Conservation (phyloP, 2,113 vertebrate genomes). For the Heterocephalus glaber region DNA sequence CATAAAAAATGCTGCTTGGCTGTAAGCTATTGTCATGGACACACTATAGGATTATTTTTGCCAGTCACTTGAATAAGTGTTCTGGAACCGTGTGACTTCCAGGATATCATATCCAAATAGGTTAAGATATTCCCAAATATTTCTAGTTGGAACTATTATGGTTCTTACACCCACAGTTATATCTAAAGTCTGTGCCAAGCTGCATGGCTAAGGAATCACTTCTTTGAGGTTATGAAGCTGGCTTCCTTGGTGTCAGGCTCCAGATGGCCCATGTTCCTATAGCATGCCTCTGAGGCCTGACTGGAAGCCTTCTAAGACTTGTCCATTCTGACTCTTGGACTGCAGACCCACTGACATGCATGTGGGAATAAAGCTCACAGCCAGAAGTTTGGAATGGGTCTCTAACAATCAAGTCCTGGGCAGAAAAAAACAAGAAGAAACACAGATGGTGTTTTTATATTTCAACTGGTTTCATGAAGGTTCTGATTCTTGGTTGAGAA, state of each 20-base stretch:
- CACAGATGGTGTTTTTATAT: not conserved
- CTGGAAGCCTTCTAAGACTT: not conserved
- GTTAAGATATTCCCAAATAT: not conserved
- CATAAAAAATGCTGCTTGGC: not conserved
- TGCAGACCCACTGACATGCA: not conserved
- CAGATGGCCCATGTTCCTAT: not conserved
- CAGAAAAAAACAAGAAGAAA: not conserved
- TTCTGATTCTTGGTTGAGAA: slow-evolving; percentile 28
- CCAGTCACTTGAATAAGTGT: not conserved
- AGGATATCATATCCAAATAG: not conserved
- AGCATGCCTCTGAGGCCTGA: not conserved
- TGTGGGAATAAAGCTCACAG: not conserved
- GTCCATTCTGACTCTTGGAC: not conserved
- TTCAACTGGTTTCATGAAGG: not conserved
- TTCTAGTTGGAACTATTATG: not conserved
- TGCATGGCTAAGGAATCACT: not conserved
- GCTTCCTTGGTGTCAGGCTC: not conserved
- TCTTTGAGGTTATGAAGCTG: not conserved
- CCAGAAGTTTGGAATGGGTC: not conserved
- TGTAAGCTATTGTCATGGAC: not conserved
- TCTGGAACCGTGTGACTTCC: not conserved
- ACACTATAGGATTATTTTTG: not conserved
- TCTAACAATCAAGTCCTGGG: not conserved
- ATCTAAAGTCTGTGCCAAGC: not conserved
- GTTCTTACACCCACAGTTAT: not conserved